Conservation (phyloP, 2,113 vertebrate species). For the Salvelinus alpinus region DNA sequence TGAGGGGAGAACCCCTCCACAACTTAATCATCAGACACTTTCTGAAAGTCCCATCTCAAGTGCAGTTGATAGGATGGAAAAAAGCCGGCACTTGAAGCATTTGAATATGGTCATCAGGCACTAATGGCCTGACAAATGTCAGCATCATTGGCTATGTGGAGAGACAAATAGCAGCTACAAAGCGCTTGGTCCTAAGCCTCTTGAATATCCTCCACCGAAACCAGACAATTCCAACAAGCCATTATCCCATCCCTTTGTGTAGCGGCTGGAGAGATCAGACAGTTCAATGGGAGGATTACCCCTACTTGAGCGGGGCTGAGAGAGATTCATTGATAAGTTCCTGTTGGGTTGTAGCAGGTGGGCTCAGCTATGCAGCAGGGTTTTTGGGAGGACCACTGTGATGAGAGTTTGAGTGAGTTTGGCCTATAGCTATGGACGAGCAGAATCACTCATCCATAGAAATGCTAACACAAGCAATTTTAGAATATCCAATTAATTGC, state of each 20-base stretch:
- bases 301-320: constrained; percentile 84
- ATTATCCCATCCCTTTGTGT: constrained; percentile 85
- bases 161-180: constrained; percentile 76
- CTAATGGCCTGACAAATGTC: constrained; percentile 82
- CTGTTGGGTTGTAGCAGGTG: constrained; percentile 83
- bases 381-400: too few species aligned
- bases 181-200: constrained; percentile 82
- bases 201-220: constrained; percentile 87
- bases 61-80: constrained; percentile 19
- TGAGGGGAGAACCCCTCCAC: constrained; percentile 22
- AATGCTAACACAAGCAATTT: too few species aligned
- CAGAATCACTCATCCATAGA: too few species aligned
- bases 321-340: constrained; percentile 95
- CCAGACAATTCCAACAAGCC: constrained; percentile 82
- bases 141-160: constrained; percentile 82
- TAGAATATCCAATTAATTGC: too few species aligned
- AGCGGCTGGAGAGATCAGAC: constrained; percentile 81
- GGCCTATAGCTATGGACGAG: too few species aligned
- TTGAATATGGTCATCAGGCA: constrained; percentile 41
- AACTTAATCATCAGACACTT: constrained; percentile 20
- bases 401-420: too few species aligned
- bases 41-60: constrained; percentile 45
- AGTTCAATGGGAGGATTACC: constrained; percentile 91
- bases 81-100: constrained; percentile 12
- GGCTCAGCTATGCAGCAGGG: constrained; percentile 62